Percentiles rank a stretch among this genome's conserved stretches.
Evolutionary conservation across 2,888 invertebrate species (phyloP).

Genomic region (Yponomeuta sedellus): DNA sequence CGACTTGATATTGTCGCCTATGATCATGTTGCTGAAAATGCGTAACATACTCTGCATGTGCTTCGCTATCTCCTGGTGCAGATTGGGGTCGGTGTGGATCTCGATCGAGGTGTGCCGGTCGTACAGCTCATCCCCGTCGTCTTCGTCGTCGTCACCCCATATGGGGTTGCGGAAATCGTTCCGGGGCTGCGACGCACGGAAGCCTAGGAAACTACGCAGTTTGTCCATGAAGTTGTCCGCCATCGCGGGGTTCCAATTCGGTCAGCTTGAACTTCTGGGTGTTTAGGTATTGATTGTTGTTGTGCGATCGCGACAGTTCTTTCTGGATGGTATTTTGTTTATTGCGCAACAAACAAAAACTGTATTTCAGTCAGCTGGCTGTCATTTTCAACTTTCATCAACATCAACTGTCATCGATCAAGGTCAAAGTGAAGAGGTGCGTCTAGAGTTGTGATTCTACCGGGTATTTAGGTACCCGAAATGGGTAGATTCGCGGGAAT

Average conservation of each 20-base stretch:
- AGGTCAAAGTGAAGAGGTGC: not conserved
- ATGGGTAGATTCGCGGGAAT: no score
- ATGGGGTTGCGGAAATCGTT: constrained; percentile 70
- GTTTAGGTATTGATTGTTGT: not conserved
- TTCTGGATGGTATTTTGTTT: constrained; percentile 23
- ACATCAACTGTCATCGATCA: not conserved
- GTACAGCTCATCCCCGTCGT: constrained; percentile 62
- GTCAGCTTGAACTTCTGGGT: not conserved
- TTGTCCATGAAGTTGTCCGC: constrained; percentile 45
- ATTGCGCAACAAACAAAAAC: constrained; percentile 58
- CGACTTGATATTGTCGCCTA: constrained; percentile 34
- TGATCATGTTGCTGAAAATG: constrained; percentile 50
- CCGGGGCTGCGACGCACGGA: constrained; percentile 44
- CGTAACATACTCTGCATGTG: constrained; percentile 61
- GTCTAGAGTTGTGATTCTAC: no score
- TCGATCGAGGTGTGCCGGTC: constrained; percentile 40
- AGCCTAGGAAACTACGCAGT: constrained; percentile 53
- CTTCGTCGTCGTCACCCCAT: constrained; percentile 65
- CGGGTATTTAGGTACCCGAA: no score
- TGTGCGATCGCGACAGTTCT: not conserved
- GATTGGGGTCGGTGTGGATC: constrained; percentile 33
- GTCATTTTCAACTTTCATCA: not conserved
- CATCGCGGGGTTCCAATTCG: constrained; percentile 12
- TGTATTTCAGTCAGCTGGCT: not conserved
- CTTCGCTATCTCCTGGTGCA: constrained; percentile 50